Conservation (phyloP, 2,797 vertebrate genomes). For the Chromobotia macracanthus region DNA sequence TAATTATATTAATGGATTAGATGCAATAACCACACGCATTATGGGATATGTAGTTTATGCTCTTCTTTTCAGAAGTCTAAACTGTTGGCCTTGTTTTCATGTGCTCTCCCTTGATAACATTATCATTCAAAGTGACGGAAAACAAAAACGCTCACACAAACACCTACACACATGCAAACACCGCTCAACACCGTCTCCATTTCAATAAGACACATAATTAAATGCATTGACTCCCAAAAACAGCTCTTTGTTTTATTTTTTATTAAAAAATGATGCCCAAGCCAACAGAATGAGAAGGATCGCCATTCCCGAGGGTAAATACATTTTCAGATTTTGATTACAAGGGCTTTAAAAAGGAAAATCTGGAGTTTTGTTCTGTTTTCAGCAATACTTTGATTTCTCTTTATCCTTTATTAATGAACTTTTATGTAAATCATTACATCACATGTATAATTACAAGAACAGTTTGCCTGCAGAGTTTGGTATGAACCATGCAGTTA, state of each 20-base stretch:
- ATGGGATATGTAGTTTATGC: neutral
- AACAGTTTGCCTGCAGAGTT: conserved; percentile 3
- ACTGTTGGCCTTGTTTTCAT: conserved; percentile 54
- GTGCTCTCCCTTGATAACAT: conserved; percentile 46
- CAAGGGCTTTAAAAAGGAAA: too few species aligned
- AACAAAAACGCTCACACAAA: conserved; percentile 22
- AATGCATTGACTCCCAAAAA: conserved; percentile 12
- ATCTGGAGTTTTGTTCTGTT: too few species aligned
- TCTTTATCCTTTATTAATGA: neutral
- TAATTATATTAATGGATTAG: neutral
- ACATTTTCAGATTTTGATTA: too few species aligned
- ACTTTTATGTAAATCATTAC: neutral
- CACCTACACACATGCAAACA: conserved; percentile 33
- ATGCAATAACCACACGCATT: neutral
- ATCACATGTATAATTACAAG: conserved; percentile 1
- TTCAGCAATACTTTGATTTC: too few species aligned
- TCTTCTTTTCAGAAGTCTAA: conserved; percentile 35
- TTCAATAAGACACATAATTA: conserved; percentile 58
- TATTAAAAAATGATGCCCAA: too few species aligned
- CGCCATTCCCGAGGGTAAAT: too few species aligned
- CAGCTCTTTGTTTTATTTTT: conserved; percentile 33
- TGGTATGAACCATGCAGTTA: conserved; percentile 1
- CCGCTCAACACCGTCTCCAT: conserved; percentile 42
- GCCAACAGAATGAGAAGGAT: too few species aligned
- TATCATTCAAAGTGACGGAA: conserved; percentile 53